Evolutionary conservation across 2,797 vertebrate genomes (phyloP).

Genomic region (Dicrostonyx torquatus): DNA sequence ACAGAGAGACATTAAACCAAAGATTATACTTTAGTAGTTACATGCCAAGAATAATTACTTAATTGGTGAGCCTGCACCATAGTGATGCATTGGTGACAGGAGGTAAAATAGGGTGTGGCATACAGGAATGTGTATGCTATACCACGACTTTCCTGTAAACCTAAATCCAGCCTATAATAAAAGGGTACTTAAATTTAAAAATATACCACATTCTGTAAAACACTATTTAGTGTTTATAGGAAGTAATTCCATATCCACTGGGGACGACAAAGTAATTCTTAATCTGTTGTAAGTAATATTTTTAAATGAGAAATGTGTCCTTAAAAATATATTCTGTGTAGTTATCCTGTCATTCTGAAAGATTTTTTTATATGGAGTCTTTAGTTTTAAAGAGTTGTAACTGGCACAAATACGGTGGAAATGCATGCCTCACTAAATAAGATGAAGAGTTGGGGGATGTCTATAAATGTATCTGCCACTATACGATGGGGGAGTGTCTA

Average conservation of each 20-base stretch:
- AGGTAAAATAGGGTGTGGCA: neutral
- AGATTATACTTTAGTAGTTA: neutral
- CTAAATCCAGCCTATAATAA: slow-evolving; percentile 1
- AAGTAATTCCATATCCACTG: slow-evolving; percentile 13
- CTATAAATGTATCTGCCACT: slow-evolving; percentile 2
- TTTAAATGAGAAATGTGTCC: slow-evolving; percentile 42
- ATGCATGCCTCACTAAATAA: slow-evolving; percentile 55
- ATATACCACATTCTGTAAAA: neutral
- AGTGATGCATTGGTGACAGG: neutral
- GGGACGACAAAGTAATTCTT: slow-evolving; percentile 36
- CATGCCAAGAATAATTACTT: neutral
- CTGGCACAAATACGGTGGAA: slow-evolving; percentile 58
- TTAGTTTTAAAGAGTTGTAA: slow-evolving; percentile 64
- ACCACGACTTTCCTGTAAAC: slow-evolving; percentile 17
- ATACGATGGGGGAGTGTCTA: neutral
- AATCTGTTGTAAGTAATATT: slow-evolving; percentile 36
- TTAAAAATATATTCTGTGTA: slow-evolving; percentile 57
- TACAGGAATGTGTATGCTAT: neutral
- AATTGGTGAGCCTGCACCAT: neutral
- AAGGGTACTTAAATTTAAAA: slow-evolving; percentile 20
- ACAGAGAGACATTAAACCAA: neutral
- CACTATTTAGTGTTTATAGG: slow-evolving; percentile 14
- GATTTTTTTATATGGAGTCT: slow-evolving; percentile 40
- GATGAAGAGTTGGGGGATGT: slow-evolving; percentile 18
- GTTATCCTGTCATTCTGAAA: slow-evolving; percentile 41